phyloP scores from a whole-genome alignment of 2,888 invertebrate species.

The Parnassius glacialis region DNA sequence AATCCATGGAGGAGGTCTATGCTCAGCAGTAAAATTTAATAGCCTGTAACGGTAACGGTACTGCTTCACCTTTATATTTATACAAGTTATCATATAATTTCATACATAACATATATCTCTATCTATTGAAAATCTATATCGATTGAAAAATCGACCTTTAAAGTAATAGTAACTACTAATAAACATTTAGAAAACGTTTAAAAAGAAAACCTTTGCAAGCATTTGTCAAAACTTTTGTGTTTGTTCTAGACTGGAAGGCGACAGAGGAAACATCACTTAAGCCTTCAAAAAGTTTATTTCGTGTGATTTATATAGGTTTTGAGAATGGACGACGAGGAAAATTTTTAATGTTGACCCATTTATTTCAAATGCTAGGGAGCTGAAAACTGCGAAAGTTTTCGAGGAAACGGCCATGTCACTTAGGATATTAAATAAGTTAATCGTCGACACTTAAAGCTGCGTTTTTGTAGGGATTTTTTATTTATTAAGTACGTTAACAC shows the following conservation, averaged over 20 bases:
- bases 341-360: slow-evolving; percentile 54
- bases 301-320: slow-evolving; percentile 55
- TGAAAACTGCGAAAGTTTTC: slow-evolving; percentile 12
- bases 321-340: slow-evolving; percentile 38
- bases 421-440: background rate
- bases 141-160: no score
- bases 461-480: no score
- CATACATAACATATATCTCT: no score
- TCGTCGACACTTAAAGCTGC: no score
- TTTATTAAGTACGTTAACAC: no score
- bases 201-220: slow-evolving; percentile 8
- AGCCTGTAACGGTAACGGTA: no score
- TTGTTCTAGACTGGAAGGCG: slow-evolving; percentile 16
- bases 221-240: slow-evolving; percentile 19
- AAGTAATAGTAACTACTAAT: no score
- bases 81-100: no score
- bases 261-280: slow-evolving; percentile 37
- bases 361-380: slow-evolving; percentile 1
- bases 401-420: background rate
- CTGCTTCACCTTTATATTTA: no score
- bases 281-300: slow-evolving; percentile 46
- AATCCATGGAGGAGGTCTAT: no score
- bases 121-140: no score
- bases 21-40: no score
- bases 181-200: background rate